Percentiles rank a stretch among this genome's conserved stretches.
These are phyloP conservation scores for Petrolisthes manimaculis DNA, from an alignment of 2,888 invertebrate genomes.

Conservation along the genomic window DNA sequence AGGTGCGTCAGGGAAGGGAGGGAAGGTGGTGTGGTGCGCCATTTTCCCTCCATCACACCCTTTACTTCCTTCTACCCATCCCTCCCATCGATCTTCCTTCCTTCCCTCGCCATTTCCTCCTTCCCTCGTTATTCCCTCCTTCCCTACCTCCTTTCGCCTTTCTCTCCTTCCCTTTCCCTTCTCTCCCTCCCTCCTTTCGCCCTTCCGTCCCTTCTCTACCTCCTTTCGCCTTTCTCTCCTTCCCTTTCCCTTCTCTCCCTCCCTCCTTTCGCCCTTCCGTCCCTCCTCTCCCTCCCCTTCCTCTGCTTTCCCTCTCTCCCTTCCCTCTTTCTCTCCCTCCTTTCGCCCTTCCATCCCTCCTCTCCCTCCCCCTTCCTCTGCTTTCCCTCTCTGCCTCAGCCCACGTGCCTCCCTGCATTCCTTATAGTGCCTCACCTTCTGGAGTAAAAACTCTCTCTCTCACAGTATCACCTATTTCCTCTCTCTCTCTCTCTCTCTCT, in stretches of 20 bases:
- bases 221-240: not conserved
- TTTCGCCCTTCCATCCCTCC: not conserved
- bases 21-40: not conserved
- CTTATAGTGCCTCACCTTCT: not conserved
- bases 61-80: not conserved
- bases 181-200: not conserved
- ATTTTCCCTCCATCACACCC: not conserved
- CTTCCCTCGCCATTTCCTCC: not conserved
- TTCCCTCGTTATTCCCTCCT: not conserved
- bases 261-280: not conserved
- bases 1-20: constrained; percentile 15
- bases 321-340: not conserved
- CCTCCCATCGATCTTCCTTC: not conserved
- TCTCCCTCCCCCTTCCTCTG: not conserved
- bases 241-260: not conserved
- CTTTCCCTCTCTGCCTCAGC: not conserved
- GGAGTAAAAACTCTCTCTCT: not conserved
- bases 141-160: not conserved
- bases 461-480: not conserved
- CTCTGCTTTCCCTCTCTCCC: not conserved
- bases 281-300: not conserved
- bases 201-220: not conserved
- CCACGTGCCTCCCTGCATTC: not conserved
- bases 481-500: not conserved
- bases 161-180: too few relatives aligned